Conservation (phyloP, 2,797 vertebrate genomes). For the Pseudopleuronectes americanus region DNA sequence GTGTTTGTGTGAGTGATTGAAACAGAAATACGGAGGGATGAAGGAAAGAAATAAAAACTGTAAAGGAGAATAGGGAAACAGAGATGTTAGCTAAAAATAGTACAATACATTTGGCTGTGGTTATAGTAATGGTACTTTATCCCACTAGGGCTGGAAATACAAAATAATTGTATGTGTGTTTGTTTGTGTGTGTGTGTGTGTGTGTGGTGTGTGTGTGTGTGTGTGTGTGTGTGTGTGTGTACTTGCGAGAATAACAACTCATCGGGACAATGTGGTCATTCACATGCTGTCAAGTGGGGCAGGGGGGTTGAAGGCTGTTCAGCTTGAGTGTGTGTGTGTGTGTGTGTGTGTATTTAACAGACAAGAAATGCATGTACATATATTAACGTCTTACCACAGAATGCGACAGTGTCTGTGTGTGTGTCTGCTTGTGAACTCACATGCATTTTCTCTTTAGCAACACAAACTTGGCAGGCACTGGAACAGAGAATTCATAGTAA, state of each 20-base stretch:
- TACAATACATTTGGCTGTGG: conserved; percentile 50
- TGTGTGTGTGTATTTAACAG: neutral
- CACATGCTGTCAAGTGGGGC: conserved; percentile 73
- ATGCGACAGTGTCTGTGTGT: conserved; percentile 18
- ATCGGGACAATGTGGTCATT: conserved; percentile 61
- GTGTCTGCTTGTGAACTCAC: conserved; percentile 37
- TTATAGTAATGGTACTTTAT: conserved; percentile 39
- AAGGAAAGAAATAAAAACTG: conserved; percentile 1
- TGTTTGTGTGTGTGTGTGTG: neutral
- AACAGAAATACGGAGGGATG: neutral
- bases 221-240: conserved; percentile 19
- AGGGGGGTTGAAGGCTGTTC: conserved; percentile 14
- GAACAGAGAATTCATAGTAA: conserved; percentile 61
- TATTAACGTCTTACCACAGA: conserved; percentile 29
- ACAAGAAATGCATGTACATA: conserved; percentile 5
- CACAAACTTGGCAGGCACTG: conserved; percentile 78
- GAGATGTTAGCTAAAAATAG: conserved; percentile 16
- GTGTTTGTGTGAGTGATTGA: conserved; percentile 3
- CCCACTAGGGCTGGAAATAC: conserved; percentile 40
- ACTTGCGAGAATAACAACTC: conserved; percentile 30
- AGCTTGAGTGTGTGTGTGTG: neutral
- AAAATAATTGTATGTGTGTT: neutral
- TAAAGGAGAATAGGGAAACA: neutral
- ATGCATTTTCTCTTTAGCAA: conserved; percentile 70
- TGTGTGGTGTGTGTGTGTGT: conserved; percentile 1